Evolutionary conservation across 2,888 invertebrate genomes (phyloP).

Genomic region (Sesamia inferens): DNA sequence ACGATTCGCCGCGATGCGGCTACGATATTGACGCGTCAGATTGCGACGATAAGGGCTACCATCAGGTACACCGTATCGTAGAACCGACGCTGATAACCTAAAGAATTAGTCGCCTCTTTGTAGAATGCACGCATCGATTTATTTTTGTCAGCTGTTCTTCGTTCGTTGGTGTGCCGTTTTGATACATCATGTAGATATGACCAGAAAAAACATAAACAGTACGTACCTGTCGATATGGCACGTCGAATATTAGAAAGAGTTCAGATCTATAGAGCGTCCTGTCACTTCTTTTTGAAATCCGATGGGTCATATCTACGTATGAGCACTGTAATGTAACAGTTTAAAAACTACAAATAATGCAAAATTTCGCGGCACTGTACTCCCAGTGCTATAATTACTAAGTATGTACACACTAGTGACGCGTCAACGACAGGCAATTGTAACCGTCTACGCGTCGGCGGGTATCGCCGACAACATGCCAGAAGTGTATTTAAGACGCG

Average conservation of each 20-base stretch:
- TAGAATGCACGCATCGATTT: constrained; percentile 89
- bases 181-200: constrained; percentile 73
- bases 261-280: neutral
- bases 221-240: neutral
- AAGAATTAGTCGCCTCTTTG: constrained; percentile 83
- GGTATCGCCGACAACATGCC: too few relatives aligned
- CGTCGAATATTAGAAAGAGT: neutral
- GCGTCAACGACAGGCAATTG: too few relatives aligned
- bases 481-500: too few relatives aligned
- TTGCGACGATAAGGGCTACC: constrained; percentile 87
- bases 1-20: constrained; percentile 87
- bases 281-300: constrained; percentile 1
- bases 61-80: constrained; percentile 86
- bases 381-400: neutral
- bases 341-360: neutral
- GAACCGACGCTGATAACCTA: constrained; percentile 82
- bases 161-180: constrained; percentile 74
- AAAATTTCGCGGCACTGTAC: constrained; percentile 1
- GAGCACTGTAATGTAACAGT: neutral
- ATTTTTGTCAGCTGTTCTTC: constrained; percentile 83
- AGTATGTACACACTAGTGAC: too few relatives aligned
- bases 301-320: neutral
- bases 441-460: too few relatives aligned
- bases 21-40: constrained; percentile 89
- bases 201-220: constrained; percentile 21